Base-by-base conservation (phyloP, 2,797 vertebrate genomes). In the Helostoma temminkii region DNA sequence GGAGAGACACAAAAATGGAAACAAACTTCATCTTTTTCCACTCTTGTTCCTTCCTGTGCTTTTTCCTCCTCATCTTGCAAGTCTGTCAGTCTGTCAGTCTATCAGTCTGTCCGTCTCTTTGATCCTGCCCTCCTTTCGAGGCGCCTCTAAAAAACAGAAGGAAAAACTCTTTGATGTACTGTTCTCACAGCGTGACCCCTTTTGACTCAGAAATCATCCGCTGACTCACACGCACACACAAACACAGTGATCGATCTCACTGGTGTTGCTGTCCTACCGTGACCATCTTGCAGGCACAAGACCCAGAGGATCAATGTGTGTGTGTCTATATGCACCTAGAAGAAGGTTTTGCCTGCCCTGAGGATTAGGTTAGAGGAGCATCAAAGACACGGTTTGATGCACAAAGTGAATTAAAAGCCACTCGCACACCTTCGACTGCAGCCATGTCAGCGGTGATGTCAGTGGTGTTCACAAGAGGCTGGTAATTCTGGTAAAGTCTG, bases 81-180 rank as follows among this genome's bases (percentile, higher is more conserved):
- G 37, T 45, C 72, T 43, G 66, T 76, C 41, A 41, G 37, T 2
- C 74, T 63, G 71, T 67, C 75, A 41, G 71, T 67, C 75, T 43
- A 47, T 82, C 85, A 61, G 64, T 72, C 56, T 55, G 80, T 83
- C 84, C 63, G 2, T 58, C 67, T 68, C 82, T 90, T 88, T 90
- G 84, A 91, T 91, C 84, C 73, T 86, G 85, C 48, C 86, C 84
- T 90, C 86, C 80, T 90, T 90, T 85, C n/a, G 60, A 80, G 80
- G 82, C 70, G 71, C 59, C 79, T 88, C 88, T 85, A 90, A 89
- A n/a, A 90, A 89, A 90, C 89, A 90, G 89, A 90, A 76, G 77
- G 78, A 83, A 75, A 81, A 86, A 83, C 63, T 75, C 81, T 93
- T 90, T 92, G 89, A 90, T 89, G 90, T 81, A 82, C 61, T 58